Evolutionary conservation across 92 coral and sea anemone species (phyloP).

Genomic region (Nematostella vectensis): DNA sequence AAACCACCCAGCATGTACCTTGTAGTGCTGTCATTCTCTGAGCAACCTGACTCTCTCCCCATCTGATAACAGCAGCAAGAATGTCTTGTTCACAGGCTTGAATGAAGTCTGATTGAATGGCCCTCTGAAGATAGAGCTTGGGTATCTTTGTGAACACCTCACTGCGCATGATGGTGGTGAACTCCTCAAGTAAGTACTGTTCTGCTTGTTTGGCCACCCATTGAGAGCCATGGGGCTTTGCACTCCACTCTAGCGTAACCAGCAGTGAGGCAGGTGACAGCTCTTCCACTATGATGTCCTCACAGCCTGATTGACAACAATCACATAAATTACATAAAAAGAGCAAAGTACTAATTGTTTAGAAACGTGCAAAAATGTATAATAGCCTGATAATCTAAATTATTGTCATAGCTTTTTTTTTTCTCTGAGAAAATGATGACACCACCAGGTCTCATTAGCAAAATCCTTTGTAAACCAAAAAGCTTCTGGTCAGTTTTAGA

Average conservation of each 20-base stretch:
- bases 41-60: conserved; percentile 91
- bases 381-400: too few species aligned
- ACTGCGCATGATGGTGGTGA: conserved; percentile 68
- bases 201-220: conserved; percentile 92
- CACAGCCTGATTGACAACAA: conserved; percentile 58
- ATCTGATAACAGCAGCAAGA: conserved; percentile 63
- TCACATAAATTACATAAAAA: not conserved
- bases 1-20: too few species aligned
- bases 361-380: too few species aligned
- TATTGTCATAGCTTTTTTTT: too few species aligned
- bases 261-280: conserved; percentile 69
- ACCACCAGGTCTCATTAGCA: too few species aligned
- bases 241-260: conserved; percentile 80
- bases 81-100: conserved; percentile 98
- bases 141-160: conserved; percentile 70
- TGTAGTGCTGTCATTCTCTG: conserved; percentile 59
- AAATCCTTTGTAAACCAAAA: too few species aligned
- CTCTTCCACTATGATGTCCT: conserved; percentile 85
- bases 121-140: conserved; percentile 63
- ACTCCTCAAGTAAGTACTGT: conserved; percentile 87
- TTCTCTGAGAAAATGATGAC: too few species aligned
- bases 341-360: not conserved
- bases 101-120: conserved; percentile 84
- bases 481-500: too few species aligned
- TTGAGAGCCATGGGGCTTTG: conserved; percentile 75